Percentiles rank a stretch among this genome's conserved stretches.
phyloP scores from a whole-genome alignment of 2,797 vertebrate species.

The Sternotherus odoratus region DNA sequence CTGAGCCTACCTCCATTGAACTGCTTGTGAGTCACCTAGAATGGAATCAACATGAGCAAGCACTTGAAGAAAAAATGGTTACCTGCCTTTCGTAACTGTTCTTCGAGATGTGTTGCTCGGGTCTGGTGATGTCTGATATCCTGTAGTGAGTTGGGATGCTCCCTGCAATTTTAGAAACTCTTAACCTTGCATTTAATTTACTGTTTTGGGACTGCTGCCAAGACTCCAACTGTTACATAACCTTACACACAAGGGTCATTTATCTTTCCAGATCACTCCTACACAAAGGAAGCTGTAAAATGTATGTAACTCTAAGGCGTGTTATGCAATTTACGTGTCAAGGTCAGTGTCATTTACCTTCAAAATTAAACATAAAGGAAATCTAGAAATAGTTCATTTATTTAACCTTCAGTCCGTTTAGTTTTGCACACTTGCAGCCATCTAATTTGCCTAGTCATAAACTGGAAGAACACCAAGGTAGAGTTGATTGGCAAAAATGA shows the following conservation, averaged over 20 bases:
- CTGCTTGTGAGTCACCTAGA: no score
- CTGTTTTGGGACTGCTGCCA: conserved; percentile 24
- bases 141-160: background rate
- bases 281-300: conserved; percentile 67
- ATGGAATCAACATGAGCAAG: no score
- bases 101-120: background rate
- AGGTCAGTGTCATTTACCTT: conserved; percentile 51
- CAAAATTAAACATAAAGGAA: conserved; percentile 17
- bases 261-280: conserved; percentile 65
- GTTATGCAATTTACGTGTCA: conserved; percentile 9
- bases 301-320: conserved; percentile 44
- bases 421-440: background rate
- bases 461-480: conserved; percentile 2
- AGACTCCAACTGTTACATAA: conserved; percentile 62
- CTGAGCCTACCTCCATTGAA: no score
- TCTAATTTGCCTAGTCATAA: conserved; percentile 3
- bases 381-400: conserved; percentile 33
- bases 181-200: conserved; percentile 30
- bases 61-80: no score
- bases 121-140: background rate
- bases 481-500: conserved; percentile 48
- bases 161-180: background rate
- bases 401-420: background rate
- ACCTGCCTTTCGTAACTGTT: no score
- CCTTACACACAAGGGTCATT: conserved; percentile 59